phyloP scores from a whole-genome alignment of 2,113 vertebrate species.

The Diphyllodes magnificus region DNA sequence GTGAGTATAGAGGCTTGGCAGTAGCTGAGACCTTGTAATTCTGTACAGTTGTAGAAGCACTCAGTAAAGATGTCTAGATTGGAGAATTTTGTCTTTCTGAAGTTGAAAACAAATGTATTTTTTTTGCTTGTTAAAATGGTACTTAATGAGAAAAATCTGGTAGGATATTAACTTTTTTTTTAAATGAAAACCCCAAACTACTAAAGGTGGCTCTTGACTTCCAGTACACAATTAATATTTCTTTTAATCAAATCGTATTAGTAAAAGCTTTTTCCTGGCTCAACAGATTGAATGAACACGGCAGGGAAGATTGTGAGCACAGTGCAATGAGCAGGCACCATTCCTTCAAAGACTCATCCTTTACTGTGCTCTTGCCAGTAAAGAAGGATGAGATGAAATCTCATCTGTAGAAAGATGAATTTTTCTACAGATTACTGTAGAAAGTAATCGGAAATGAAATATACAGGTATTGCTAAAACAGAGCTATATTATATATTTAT shows the following conservation, averaged over 20 bases:
- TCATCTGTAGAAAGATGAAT: too few species aligned
- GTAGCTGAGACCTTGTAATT: background rate
- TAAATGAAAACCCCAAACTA: accelerated
- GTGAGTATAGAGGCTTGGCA: background rate
- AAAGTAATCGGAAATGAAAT: background rate
- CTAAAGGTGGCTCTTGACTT: background rate
- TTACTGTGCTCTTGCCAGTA: background rate
- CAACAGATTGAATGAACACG: background rate
- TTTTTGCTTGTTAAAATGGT: background rate
- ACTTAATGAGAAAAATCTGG: background rate
- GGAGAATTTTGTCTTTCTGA: background rate
- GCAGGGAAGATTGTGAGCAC: background rate
- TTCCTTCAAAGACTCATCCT: background rate
- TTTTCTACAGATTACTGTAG: background rate
- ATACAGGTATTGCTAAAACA: background rate
- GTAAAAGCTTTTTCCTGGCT: background rate
- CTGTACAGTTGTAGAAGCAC: background rate
- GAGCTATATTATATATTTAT: background rate
- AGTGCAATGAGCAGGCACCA: background rate
- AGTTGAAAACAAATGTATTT: background rate
- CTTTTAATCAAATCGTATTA: background rate
- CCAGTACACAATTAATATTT: background rate
- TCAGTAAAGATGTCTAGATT: background rate
- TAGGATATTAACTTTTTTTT: background rate
- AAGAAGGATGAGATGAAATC: too few species aligned